These are phyloP conservation scores for Lepidochitona cinerea DNA, from an alignment of 2,888 invertebrate genomes.

Conservation along the genomic window DNA sequence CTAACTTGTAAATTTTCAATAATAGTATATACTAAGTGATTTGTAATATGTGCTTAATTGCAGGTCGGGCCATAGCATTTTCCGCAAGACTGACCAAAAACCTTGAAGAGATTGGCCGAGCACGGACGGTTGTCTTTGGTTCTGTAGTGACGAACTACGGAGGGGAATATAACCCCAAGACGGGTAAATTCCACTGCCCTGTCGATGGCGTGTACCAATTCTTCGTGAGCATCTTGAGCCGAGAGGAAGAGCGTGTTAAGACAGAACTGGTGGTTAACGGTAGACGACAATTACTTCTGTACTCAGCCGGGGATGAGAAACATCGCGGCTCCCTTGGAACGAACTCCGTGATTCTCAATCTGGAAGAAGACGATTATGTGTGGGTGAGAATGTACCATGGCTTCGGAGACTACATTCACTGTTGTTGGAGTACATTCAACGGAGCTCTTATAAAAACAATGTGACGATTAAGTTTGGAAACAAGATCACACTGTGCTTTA, in stretches of 20 bases:
- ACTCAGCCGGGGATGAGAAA: slow-evolving; percentile 15
- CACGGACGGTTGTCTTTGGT: slow-evolving; percentile 23
- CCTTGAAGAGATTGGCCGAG: slow-evolving; percentile 13
- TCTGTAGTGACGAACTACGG: slow-evolving; percentile 18
- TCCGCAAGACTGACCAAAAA: slow-evolving; percentile 20
- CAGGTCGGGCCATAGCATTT: slow-evolving; percentile 14
- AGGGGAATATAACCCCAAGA: slow-evolving; percentile 14
- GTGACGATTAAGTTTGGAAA: too few relatives aligned
- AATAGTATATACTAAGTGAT: too few relatives aligned
- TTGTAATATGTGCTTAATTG: too few relatives aligned
- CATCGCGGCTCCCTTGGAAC: slow-evolving; percentile 21
- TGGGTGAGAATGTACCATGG: slow-evolving; percentile 29
- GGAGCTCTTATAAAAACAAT: slow-evolving; percentile 13
- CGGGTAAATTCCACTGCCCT: slow-evolving; percentile 22
- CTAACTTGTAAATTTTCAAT: too few relatives aligned
- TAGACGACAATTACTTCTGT: slow-evolving; percentile 8
- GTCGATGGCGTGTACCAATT: slow-evolving; percentile 24
- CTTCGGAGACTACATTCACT: slow-evolving; percentile 18
- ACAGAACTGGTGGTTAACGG: slow-evolving; percentile 26
- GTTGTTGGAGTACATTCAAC: slow-evolving; percentile 30
- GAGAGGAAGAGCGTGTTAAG: slow-evolving; percentile 19
- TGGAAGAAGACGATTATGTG: slow-evolving; percentile 24
- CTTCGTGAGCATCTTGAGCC: slow-evolving; percentile 26
- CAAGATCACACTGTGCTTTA: too few relatives aligned
- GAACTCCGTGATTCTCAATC: slow-evolving; percentile 25